These are phyloP conservation scores for Entomobrya multifasciata DNA, from an alignment of 2,888 invertebrate species.

Conservation along the genomic window DNA sequence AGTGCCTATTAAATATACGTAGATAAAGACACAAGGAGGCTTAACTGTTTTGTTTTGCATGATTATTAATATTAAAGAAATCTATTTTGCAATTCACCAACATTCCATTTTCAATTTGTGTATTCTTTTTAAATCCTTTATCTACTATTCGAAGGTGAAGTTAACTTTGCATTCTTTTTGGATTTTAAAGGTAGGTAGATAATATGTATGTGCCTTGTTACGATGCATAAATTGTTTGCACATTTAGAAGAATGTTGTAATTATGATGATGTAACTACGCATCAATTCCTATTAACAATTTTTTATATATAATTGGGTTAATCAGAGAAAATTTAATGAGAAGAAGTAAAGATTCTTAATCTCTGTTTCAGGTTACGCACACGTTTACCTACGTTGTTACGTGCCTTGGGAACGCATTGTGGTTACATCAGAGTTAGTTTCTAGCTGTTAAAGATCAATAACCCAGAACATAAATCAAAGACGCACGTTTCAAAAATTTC, in stretches of 20 bases:
- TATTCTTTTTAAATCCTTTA: too few species aligned
- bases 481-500: too few species aligned
- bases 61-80: neutral
- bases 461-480: neutral
- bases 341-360: too few species aligned
- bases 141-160: slow-evolving; percentile 22
- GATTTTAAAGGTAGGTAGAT: neutral
- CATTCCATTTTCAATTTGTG: neutral
- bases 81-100: neutral
- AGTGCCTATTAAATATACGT: neutral
- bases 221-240: neutral
- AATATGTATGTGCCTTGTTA: neutral
- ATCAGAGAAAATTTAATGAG: neutral
- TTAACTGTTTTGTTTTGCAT: neutral
- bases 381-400: too few species aligned
- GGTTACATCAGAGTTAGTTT: neutral
- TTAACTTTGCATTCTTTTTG: neutral
- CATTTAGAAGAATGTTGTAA: too few species aligned
- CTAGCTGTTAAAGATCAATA: slow-evolving; percentile 12
- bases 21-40: neutral
- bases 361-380: too few species aligned
- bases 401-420: too few species aligned
- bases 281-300: neutral
- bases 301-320: neutral
- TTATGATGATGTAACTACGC: neutral